phyloP scores from a whole-genome alignment of 2,888 invertebrate genomes.

The Pediacus dermestoides region DNA sequence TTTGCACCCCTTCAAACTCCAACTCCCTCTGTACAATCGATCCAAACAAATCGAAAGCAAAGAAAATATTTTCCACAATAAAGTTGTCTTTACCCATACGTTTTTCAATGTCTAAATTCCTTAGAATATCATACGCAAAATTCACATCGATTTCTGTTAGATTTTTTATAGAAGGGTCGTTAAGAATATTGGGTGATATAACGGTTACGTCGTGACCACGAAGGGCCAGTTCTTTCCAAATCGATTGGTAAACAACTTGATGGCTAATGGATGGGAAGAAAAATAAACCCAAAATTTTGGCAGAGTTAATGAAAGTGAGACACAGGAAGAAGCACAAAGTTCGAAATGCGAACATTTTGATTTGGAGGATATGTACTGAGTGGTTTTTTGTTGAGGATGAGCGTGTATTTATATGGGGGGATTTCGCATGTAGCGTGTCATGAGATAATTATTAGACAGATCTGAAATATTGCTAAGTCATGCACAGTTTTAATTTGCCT shows the following conservation, averaged over 20 bases:
- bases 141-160: slow-evolving; percentile 2
- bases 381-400: too few species aligned
- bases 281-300: slow-evolving; percentile 12
- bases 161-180: slow-evolving; percentile 2
- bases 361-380: too few species aligned
- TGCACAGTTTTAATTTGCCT: too few species aligned
- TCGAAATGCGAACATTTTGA: slow-evolving; percentile 10
- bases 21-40: background rate
- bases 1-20: background rate
- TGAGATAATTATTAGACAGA: too few species aligned
- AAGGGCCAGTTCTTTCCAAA: slow-evolving; percentile 26
- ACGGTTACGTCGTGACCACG: slow-evolving; percentile 25
- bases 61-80: background rate
- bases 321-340: too few species aligned
- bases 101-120: background rate
- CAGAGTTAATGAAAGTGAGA: slow-evolving; percentile 1
- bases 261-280: slow-evolving; percentile 18
- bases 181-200: slow-evolving; percentile 24
- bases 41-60: background rate
- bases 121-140: background rate
- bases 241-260: slow-evolving; percentile 19
- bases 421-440: too few species aligned
- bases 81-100: background rate
- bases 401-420: too few species aligned
- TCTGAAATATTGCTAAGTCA: too few species aligned